A percentile compares a stretch with the other conserved stretches of the same genome.
Conservation (phyloP, 1,140 invertebrate genomes). For the Cryptotermes secundus region DNA sequence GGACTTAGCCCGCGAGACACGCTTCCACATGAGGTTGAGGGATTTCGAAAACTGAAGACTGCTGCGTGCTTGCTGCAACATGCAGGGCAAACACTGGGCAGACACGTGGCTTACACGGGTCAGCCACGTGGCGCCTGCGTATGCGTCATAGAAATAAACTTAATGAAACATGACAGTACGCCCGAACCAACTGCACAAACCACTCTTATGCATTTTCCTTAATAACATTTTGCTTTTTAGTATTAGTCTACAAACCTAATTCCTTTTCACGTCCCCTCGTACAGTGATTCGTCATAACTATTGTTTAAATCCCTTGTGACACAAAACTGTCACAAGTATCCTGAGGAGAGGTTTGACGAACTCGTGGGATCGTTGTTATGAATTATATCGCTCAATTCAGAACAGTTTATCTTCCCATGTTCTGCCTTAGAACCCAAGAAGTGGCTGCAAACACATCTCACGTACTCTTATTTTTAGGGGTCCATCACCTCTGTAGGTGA, state of each 20-base stretch:
- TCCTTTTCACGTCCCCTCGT: neutral
- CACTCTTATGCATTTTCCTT: neutral
- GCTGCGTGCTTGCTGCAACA: neutral
- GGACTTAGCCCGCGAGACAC: no score
- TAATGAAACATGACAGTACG: neutral
- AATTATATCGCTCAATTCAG: no score
- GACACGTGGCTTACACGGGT: neutral
- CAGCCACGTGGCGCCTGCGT: neutral
- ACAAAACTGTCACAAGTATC: no score
- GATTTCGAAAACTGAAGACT: neutral
- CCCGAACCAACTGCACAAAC: neutral
- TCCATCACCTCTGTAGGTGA: no score
- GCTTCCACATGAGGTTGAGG: neutral
- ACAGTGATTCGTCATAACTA: neutral
- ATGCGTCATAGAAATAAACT: constrained; percentile 15
- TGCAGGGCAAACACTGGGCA: neutral
- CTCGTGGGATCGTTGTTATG: no score
- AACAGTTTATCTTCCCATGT: no score
- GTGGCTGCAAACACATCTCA: no score
- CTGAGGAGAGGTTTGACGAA: no score
- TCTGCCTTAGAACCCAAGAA: no score
- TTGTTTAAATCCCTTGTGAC: neutral
- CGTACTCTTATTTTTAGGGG: no score
- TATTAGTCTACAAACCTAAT: neutral
- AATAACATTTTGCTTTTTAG: neutral